Evolutionary conservation across 2,888 invertebrate species (phyloP), one percentile per base, ranked within the genome.

Genomic region (Dasysyrphus tricinctus): DNA sequence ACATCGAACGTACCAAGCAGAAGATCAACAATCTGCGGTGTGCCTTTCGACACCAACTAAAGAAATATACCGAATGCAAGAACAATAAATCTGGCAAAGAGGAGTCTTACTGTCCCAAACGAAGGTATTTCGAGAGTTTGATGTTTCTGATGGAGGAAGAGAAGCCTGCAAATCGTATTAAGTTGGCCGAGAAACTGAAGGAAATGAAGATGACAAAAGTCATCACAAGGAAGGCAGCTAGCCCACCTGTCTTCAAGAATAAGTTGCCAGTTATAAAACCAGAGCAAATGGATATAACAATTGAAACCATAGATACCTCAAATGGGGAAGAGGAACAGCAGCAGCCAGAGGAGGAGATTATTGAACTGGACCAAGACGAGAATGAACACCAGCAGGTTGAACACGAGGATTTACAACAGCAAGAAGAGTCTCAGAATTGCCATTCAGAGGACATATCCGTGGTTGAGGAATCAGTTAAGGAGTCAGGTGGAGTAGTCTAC

Each of bases 71-170:
- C 54, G 92, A 92, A 88, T 89, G 91, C 8, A 92, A 92, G 72
- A 92, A 90, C 44, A 89, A 85, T 51, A 92, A 91, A 80, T 90
- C 90, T 0, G 92, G 92, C 54, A 92, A 91, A 32, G 92, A 92
- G 70, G 92, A 92, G 19, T 90, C 90, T 0, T 92, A 92, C 42
- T 92, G 92, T 32, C 92, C 92, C 0, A 92, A 92, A 73, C 89
- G 92, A 14, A 90, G 91, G 70, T 92, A 92, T 77, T 92, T 92
- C 67, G 92, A 92, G 85, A 92, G 92, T 49, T 88, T 92, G 3
- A 92, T 92, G 92, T 92, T 92, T 88, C 83, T 92, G n/a, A 90
- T 91, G 85, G 92, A 92, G 69, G 92, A 92, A 72, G 92, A 92
- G 78, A 91, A 89, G 19, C 90, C 88, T 14, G 82, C 80, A 1